Percentiles rank a stretch among this genome's conserved stretches.
Evolutionary conservation across 2,113 vertebrate genomes (phyloP).

Genomic region (Glaucidium brasilianum): DNA sequence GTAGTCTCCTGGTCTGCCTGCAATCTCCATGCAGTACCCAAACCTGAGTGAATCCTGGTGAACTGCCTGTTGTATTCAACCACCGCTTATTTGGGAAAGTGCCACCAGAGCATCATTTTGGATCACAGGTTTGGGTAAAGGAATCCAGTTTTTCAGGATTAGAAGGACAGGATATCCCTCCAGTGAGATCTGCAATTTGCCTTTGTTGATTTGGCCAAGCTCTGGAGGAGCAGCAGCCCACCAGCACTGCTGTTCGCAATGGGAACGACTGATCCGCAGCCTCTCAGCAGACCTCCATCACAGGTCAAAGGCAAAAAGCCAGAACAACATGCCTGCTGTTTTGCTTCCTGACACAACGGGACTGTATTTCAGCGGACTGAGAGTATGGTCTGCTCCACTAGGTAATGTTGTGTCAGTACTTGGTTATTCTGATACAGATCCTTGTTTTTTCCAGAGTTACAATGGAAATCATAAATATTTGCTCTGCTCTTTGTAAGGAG

Average conservation of each 20-base stretch:
- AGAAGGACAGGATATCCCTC: background rate
- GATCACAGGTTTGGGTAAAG: background rate
- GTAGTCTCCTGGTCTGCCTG: background rate
- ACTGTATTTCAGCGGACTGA: background rate
- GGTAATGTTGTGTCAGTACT: background rate
- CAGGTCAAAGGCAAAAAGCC: constrained; percentile 14
- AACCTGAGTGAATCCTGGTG: rapidly evolving
- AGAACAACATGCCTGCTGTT: background rate
- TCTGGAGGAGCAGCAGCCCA: background rate
- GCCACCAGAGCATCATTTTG: background rate
- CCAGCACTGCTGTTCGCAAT: background rate
- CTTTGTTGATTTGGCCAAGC: background rate
- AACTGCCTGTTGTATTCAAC: rapidly evolving
- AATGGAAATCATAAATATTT: background rate
- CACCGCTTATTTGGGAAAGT: background rate
- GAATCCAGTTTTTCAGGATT: background rate
- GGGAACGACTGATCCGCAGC: background rate
- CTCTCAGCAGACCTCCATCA: background rate
- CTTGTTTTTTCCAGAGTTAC: background rate
- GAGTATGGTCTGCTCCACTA: background rate
- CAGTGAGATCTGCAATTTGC: background rate
- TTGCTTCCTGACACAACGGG: background rate
- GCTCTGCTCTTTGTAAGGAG: background rate
- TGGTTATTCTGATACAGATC: background rate
- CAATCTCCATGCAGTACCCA: background rate